These are phyloP conservation scores for Phaethon lepturus DNA, from an alignment of 2,113 vertebrate species.

Conservation along the genomic window DNA sequence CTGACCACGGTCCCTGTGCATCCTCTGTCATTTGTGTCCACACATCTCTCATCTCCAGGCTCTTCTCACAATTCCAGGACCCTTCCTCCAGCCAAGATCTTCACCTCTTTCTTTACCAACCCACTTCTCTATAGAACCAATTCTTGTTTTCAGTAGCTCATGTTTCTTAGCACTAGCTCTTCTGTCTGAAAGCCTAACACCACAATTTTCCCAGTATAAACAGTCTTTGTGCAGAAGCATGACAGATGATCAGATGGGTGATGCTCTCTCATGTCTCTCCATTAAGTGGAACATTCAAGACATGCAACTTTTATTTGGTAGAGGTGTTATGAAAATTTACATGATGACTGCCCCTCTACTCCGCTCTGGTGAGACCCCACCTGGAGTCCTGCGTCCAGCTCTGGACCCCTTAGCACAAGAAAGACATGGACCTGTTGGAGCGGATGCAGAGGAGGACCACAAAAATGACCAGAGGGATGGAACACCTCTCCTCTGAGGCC, in stretches of 20 bases:
- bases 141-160: not conserved
- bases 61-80: not conserved
- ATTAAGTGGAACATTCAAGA: not conserved
- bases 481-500: too few relatives aligned
- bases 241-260: not conserved
- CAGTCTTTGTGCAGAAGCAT: not conserved
- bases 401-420: too few relatives aligned
- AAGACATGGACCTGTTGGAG: too few relatives aligned
- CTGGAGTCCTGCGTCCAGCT: too few relatives aligned
- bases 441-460: too few relatives aligned
- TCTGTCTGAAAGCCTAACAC: not conserved
- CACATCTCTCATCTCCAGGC: not conserved
- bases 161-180: not conserved
- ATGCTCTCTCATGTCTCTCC: not conserved
- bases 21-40: not conserved
- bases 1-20: accelerated
- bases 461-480: too few relatives aligned
- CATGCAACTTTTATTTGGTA: not conserved
- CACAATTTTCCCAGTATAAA: not conserved
- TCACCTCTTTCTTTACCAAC: not conserved
- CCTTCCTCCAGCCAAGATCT: not conserved
- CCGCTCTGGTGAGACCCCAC: too few relatives aligned
- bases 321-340: not conserved
- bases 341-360: accelerated
- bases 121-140: not conserved